Base-by-base conservation (phyloP, 2,797 vertebrate genomes). In the Lutjanus argentimaculatus region DNA sequence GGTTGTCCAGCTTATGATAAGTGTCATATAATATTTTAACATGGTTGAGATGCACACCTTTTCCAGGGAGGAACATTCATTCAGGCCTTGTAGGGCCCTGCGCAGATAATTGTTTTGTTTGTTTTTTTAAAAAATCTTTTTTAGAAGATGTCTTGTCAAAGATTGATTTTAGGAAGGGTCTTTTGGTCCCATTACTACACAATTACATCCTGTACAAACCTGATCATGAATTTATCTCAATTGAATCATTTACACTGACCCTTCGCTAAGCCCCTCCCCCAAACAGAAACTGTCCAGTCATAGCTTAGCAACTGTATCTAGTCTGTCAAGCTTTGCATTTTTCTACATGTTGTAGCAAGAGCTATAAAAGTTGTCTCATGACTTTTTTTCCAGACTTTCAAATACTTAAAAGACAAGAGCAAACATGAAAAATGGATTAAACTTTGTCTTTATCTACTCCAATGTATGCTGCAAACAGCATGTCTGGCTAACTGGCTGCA, bases 161-260 rank as follows among this genome's bases (percentile, higher is more conserved):
- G 13, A 56, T 14, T 65, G 25, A 68, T 61, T 51, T 59, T 4
- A 69, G 3, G 2, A 63, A 63, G 1, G 1, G 5, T 57, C 2
- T 48, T 66, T 70, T 72, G 3, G 10, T 72, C 21, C 55, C n/a
- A 65, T 62, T 65, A 17, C 40, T 21, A 56, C 11, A 72, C 8
- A 55, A 17, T 55, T 53, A 62, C 8, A 46, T 63, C 3, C 13
- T 42, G 19, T 51, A 9, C 13, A 70, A 30, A 61, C 46, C 21
- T 46, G 21, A 77, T 63, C n/a, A 62, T 51, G 25, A 53, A 40
- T 70, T 51, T 14, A 62, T 13, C 16, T 67, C 9, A 40, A 48
- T 46, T 52, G 0, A 70, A 45, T 59, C 2, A 67, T 17, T 49
- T 53, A 36, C 30, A 36, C 4, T 36, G 30, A 36, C 30, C 30